Percentiles rank a stretch among this genome's conserved stretches.
phyloP scores from a whole-genome alignment of 2,113 vertebrate genomes.

The Ptyas mucosa region DNA sequence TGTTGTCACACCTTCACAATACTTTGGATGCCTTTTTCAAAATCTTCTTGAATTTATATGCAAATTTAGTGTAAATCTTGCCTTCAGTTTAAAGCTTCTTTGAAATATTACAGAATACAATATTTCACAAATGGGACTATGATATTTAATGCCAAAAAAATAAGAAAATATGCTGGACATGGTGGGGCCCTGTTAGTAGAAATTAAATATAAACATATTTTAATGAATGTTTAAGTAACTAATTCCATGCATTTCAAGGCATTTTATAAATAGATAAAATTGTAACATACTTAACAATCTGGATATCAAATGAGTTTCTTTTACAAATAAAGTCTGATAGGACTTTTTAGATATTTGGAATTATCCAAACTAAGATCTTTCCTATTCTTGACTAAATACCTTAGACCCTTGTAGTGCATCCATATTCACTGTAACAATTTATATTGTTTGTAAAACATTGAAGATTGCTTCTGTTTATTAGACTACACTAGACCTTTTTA shows the following conservation, averaged over 20 bases:
- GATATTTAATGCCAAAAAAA: background rate
- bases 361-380: background rate
- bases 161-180: background rate
- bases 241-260: background rate
- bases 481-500: background rate
- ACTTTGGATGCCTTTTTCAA: conserved; percentile 52
- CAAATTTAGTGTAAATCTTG: background rate
- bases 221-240: background rate
- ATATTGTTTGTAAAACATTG: fast-evolving
- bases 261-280: background rate
- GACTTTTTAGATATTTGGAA: background rate
- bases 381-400: fast-evolving
- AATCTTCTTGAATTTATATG: background rate
- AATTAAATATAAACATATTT: background rate
- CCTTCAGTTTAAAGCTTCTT: background rate
- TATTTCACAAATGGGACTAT: background rate
- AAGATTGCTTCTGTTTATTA: background rate
- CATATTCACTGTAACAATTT: background rate
- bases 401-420: fast-evolving
- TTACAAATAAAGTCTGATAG: background rate
- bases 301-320: background rate
- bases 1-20: conserved; percentile 37
- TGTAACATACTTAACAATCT: background rate
- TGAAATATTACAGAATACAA: background rate
- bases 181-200: background rate